Percentiles rank a stretch among this genome's conserved stretches.
Evolutionary conservation across 2,888 invertebrate species (phyloP).

Genomic region (Ecdyonurus torrentis): DNA sequence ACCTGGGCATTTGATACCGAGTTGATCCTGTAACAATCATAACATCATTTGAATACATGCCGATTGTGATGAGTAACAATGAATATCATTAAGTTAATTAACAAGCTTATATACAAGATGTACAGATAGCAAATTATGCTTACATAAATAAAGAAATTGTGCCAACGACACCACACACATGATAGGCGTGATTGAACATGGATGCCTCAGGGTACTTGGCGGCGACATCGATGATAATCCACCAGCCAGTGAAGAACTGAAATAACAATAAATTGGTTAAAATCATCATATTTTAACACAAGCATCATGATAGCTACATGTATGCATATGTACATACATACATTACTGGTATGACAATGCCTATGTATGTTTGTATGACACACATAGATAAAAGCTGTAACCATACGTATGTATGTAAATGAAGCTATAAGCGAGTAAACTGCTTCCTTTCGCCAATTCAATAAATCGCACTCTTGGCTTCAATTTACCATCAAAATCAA

Average conservation of each 20-base stretch:
- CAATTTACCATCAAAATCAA: no score
- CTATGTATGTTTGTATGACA: no score
- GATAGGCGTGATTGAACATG: conserved; percentile 43
- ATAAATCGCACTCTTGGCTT: background rate
- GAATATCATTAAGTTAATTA: background rate
- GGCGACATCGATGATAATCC: conserved; percentile 92
- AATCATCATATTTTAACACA: conserved; percentile 3
- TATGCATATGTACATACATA: background rate
- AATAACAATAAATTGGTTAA: conserved; percentile 15
- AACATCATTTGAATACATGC: no score
- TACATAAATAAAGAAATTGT: conserved; percentile 89
- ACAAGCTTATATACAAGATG: background rate
- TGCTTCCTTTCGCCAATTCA: background rate
- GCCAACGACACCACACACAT: conserved; percentile 87
- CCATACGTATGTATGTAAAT: no score
- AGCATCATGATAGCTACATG: background rate
- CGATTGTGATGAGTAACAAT: no score
- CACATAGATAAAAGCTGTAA: no score
- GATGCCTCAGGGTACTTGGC: conserved; percentile 46
- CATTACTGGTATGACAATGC: no score
- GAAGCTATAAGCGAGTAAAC: no score
- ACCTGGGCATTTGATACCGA: conserved; percentile 91
- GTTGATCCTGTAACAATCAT: conserved; percentile 50
- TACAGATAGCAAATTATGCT: conserved; percentile 14
- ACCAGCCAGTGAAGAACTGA: conserved; percentile 94